Conservation (phyloP, 2,797 vertebrate species). For the Pangasius sanitwongsei region DNA sequence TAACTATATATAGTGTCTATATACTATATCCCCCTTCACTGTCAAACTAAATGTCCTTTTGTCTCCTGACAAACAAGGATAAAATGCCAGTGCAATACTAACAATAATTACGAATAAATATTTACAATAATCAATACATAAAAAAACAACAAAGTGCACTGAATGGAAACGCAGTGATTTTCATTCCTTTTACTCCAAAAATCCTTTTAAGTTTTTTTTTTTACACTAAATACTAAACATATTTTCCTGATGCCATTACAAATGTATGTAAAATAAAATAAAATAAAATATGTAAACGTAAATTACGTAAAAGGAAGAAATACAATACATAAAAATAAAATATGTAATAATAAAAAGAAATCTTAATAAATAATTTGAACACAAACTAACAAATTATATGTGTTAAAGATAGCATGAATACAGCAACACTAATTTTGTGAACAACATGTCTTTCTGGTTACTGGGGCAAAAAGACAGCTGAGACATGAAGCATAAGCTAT, state of each 20-base stretch:
- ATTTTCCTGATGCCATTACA: not conserved
- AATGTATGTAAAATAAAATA: not conserved
- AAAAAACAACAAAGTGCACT: not conserved
- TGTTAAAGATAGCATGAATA: constrained; percentile 42
- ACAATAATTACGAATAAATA: not conserved
- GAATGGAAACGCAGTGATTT: not conserved
- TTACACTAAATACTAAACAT: not conserved
- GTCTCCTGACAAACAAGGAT: not conserved
- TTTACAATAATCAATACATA: not conserved
- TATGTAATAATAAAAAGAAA: constrained; percentile 19
- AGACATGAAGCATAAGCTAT: constrained; percentile 66
- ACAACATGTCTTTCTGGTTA: constrained; percentile 56
- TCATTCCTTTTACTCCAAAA: not conserved
- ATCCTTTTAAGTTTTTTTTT: not conserved
- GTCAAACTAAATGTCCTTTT: not conserved
- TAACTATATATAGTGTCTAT: not conserved
- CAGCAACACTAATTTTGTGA: not conserved
- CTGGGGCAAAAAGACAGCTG: constrained; percentile 57
- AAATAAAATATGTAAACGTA: constrained; percentile 39
- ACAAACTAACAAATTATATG: not conserved
- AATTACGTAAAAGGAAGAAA: constrained; percentile 11
- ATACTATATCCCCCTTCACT: not conserved
- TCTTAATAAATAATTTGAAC: not conserved
- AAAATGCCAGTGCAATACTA: not conserved
- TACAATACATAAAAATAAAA: not conserved